Base-by-base conservation (phyloP, 64 coral and sea anemone species). In the Acropora yongei region DNA sequence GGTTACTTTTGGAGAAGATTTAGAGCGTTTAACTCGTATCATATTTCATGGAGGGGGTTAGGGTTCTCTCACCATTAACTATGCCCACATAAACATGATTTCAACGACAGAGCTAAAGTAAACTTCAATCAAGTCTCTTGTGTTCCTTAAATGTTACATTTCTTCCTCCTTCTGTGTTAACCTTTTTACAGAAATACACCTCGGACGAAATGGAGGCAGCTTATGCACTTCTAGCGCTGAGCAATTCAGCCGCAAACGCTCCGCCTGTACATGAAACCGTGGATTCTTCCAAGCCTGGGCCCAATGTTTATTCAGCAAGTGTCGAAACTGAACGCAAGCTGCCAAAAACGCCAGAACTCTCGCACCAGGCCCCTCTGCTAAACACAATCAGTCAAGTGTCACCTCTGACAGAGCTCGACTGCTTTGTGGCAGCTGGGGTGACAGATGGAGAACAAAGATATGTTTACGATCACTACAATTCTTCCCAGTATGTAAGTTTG, bases 151-250 rank as follows among this genome's bases (percentile, higher is more conserved):
- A 10, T 55, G 17, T 68, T 68, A 14, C 4, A 3, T 11, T 68
- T 20, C 50, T 57, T 8, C 17, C 39, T 57, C 57, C 0, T 39
- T 16, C 17, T 68, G 17, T 18, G 12, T 68, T 68, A 14, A 3
- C 17, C 63, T 5, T 68, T 68, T 41, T 46, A 43, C 12, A 84
- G 80, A 84, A 68, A 84, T 84, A 84, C 44, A 45, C 57, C 43
- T 16, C 61, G 68, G 80, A 84, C 13, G 80, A 84, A 69, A 84
- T 84, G 44, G 80, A 84, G 17, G 80, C 80, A 6, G 80, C 80
- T 44, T 68, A 84, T 45, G 80, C 60, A 4, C 80, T 84, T 68
- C 80, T 84, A n/a, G 80, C 80, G 7, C 61, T 84, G 19, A 84
- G 80, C 41, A 84, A 68, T 16, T 84, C 80, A 84, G 60, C 61